Evolutionary conservation across 2,888 invertebrate species (phyloP).

Genomic region (Eupelmus urozonus): DNA sequence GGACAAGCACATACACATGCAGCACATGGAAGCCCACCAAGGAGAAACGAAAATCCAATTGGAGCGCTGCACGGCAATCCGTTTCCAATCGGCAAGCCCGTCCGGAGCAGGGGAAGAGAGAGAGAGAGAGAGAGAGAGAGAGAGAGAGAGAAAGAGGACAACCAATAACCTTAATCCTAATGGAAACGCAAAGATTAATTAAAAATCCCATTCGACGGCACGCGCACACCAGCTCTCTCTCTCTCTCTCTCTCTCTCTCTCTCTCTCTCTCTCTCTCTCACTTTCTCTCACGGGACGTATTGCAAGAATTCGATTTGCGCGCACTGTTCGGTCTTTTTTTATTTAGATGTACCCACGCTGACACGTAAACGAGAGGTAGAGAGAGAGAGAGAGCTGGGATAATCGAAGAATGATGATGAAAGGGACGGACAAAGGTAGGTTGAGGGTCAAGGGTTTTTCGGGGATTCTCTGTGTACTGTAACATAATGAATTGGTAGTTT

Average conservation of each 20-base stretch:
- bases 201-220: conserved; percentile 70
- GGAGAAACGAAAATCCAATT: conserved; percentile 23
- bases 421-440: background rate
- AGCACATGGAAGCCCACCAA: conserved; percentile 7
- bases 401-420: background rate
- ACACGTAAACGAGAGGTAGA: conserved; percentile 10
- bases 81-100: conserved; percentile 27
- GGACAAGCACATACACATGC: no score
- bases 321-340: background rate
- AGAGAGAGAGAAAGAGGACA: no score
- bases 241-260: no score
- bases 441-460: no score
- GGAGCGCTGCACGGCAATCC: conserved; percentile 18
- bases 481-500: no score
- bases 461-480: no score
- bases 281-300: conserved; percentile 57
- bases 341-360: conserved; percentile 17
- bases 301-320: conserved; percentile 30
- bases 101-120: no score
- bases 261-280: no score
- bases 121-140: no score
- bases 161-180: conserved; percentile 71
- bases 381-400: conserved; percentile 17
- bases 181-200: conserved; percentile 74
- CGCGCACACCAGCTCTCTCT: conserved; percentile 50